Evolutionary conservation across 1,140 invertebrate genomes (phyloP), one percentile per base, ranked within the genome.

Genomic region (Uloborus diversus): DNA sequence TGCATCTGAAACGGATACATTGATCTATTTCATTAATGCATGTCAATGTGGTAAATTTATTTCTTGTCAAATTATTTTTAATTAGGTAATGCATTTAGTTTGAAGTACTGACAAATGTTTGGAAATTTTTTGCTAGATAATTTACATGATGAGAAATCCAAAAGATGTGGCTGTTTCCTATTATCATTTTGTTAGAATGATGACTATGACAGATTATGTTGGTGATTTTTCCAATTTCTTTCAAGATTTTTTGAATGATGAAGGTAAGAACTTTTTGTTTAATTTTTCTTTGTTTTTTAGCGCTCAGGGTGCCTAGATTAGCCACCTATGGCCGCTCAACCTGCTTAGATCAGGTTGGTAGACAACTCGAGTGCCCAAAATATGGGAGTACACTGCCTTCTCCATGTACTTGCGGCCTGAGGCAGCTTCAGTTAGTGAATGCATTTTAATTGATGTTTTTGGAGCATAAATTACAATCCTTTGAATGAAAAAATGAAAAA

Each of bases 181-280:
- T 65, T 89, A 86, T 81, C 85, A 88, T 83, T 89, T 89, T 83
- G 33, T 83, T n/a, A 79, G 85, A 25, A 86, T 88, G 85, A 68
- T 88, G 4, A 85, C 82, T 5, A 80, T 85, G 7, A 81, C 84
- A 11, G 91, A 91, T 28, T 95, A 91, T 83, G 82, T 86, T 7
- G 92, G 92, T 2, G 90, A 92, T 82, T 94, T 95, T 83, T 87
- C 90, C 81, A 90, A 89, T 49, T 96, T 92, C 85, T 94, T 92
- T 90, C 86, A 92, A 47, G 92, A 91, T 84, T 96, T 95, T 84
- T 86, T 92, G 73, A 89, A 90, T 37, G 91, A 92, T 86, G 89
- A 93, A 85, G 90, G 93, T 94, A 86, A 28, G 66, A 88, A 79
- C 62, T 53, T 53, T 11, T 13, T 53, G 9, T 56, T 57, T 59